Percentiles rank a stretch among this genome's conserved stretches.
These are phyloP conservation scores for Paragorgia papillata DNA, from an alignment of 92 coral and sea anemone genomes.

Conservation along the genomic window DNA sequence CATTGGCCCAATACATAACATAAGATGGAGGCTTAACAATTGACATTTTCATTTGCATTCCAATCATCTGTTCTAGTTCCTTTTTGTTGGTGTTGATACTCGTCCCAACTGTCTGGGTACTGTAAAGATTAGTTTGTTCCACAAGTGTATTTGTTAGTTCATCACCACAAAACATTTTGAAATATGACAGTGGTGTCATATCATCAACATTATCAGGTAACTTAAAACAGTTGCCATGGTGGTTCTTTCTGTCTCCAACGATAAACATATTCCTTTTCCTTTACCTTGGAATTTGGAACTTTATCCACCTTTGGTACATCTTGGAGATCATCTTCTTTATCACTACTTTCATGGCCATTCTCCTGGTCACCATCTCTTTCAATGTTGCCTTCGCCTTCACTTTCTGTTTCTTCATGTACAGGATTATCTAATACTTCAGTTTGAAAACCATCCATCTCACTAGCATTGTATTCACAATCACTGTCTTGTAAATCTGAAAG, in stretches of 20 bases:
- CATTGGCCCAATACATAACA: constrained; percentile 6
- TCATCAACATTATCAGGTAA: constrained; percentile 1
- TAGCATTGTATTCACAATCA: no score
- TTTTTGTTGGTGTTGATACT: not conserved
- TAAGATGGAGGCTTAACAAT: not conserved
- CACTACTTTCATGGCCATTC: not conserved
- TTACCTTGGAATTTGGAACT: not conserved
- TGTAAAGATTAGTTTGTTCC: constrained; percentile 11
- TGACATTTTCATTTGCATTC: constrained; percentile 4
- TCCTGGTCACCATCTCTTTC: no score
- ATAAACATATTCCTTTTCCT: not conserved
- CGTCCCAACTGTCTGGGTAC: not conserved
- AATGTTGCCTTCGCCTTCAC: no score
- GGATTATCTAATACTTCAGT: not conserved
- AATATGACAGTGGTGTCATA: constrained; percentile 23
- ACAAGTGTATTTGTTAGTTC: not conserved
- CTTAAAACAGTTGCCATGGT: not conserved
- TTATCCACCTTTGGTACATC: not conserved
- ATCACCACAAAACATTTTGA: no score
- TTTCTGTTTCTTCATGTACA: not conserved
- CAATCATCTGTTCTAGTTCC: not conserved
- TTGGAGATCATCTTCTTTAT: not conserved
- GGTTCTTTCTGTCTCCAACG: not conserved
- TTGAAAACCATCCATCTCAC: no score
- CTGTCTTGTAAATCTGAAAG: not conserved